These are phyloP conservation scores for Pemphredon lugubris DNA, from an alignment of 2,888 invertebrate species.

Conservation along the genomic window DNA sequence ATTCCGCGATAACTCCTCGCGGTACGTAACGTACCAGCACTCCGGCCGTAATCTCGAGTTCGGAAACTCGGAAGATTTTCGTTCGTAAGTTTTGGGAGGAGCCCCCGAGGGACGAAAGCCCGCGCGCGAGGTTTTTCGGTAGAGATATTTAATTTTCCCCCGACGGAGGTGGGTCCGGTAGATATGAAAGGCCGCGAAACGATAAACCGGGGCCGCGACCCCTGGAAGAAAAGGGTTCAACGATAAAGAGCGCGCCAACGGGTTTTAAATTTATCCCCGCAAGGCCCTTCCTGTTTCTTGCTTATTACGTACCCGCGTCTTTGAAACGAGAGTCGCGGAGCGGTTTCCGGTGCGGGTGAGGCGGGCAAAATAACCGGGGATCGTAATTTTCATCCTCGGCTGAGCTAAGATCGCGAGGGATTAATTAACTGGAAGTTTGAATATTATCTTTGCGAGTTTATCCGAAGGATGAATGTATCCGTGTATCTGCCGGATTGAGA, in stretches of 20 bases:
- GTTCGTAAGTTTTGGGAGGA: slow-evolving; percentile 40
- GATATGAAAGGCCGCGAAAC: slow-evolving; percentile 60
- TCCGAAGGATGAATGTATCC: too few species aligned
- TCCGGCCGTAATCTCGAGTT: slow-evolving; percentile 54
- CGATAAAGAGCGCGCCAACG: slow-evolving; percentile 10
- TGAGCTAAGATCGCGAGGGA: too few species aligned
- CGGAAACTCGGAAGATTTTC: slow-evolving; percentile 52
- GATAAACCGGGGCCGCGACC: slow-evolving; percentile 61
- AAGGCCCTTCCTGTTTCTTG: slow-evolving; percentile 1
- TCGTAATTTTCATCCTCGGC: too few species aligned
- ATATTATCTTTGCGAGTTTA: too few species aligned
- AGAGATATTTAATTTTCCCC: slow-evolving; percentile 68
- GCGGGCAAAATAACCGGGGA: too few species aligned
- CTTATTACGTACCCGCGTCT: neutral
- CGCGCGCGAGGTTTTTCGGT: too few species aligned
- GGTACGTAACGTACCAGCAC: slow-evolving; percentile 32
- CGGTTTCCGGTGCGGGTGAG: too few species aligned
- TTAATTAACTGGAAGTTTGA: too few species aligned
- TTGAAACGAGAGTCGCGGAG: too few species aligned
- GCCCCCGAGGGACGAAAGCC: slow-evolving; percentile 17
- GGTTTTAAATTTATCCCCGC: slow-evolving; percentile 25
- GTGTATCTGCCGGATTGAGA: too few species aligned
- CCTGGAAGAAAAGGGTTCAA: neutral
- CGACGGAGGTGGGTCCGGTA: slow-evolving; percentile 11
- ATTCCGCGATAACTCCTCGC: slow-evolving; percentile 46